phyloP scores from a whole-genome alignment of 1,140 invertebrate species.

The Batillaria attramentaria region DNA sequence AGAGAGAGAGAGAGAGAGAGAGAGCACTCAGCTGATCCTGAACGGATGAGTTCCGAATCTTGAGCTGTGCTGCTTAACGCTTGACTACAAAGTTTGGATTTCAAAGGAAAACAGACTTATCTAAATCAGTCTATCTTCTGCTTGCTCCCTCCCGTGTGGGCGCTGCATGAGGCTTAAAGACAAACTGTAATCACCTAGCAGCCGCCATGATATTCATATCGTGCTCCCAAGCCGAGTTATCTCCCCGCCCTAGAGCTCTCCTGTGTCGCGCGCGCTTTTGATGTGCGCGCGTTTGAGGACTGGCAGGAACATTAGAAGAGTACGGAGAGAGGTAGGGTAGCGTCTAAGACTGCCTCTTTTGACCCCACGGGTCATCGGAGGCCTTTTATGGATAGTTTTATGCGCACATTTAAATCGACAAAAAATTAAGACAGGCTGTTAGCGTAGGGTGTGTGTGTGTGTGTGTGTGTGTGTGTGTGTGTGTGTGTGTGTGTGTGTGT shows the following conservation, averaged over 20 bases:
- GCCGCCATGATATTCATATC: conserved; percentile 22
- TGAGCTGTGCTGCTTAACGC: neutral
- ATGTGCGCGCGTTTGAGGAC: conserved; percentile 5
- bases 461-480: too few species aligned
- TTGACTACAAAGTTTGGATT: conserved; percentile 22
- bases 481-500: too few species aligned
- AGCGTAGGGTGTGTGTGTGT: too few species aligned
- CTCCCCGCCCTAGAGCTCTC: conserved; percentile 23
- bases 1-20: too few species aligned
- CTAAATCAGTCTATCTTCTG: conserved; percentile 25
- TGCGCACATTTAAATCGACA: too few species aligned
- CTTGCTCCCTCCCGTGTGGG: conserved; percentile 5
- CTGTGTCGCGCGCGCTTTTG: conserved; percentile 24
- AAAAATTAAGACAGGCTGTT: too few species aligned
- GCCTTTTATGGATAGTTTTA: too few species aligned
- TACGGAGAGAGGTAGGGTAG: neutral
- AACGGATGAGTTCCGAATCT: neutral
- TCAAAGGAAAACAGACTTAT: conserved; percentile 20
- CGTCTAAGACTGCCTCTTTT: conserved; percentile 12
- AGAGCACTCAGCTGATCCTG: too few species aligned
- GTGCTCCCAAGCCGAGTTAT: neutral
- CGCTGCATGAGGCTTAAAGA: neutral
- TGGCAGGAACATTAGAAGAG: conserved; percentile 4
- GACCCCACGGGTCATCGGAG: neutral
- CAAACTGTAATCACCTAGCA: neutral